Evolutionary conservation across 2,113 vertebrate genomes (phyloP), one percentile per base, ranked within the genome.

Genomic region (Alouatta palliata): DNA sequence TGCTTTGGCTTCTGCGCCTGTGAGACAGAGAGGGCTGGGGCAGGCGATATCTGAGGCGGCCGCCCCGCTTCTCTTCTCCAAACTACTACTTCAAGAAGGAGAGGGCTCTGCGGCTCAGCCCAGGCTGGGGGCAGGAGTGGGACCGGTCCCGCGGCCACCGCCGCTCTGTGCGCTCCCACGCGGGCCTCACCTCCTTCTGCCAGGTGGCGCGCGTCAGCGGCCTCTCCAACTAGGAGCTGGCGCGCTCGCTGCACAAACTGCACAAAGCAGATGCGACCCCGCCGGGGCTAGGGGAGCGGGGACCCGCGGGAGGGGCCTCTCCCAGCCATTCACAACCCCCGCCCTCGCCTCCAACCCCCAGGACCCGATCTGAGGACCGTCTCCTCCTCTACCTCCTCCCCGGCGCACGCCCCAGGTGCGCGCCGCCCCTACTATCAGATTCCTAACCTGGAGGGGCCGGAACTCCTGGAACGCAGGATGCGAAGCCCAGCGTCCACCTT

Each of bases 401-500:
- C n/a, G 54, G 23, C 17, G 54, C 94, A 37, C 14, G 1, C 5
- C 35, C 56, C 56, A 96, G 95, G 66, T 71, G 20, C 14, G 3
- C 40, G n/a, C 83, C 93, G 92, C 25, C 95, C 96, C 79, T 97
- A 77, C n/a, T 70, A 91, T 75, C 96, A 97, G 93, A 96, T 90
- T 40, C 95, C 96, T 27, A 93, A 76, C 23, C 79, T 96, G 90
- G 27, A 76, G 1, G 43, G 35, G 61, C 25, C 20, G 52, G 52
- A 23, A 30, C 75, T 25, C 43, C 43, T 83, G 3, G 82, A 96
- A 61, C 32, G 43, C 71, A 32, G 30, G 73, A 82, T 12, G 5
- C 7, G 20, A 21, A 79, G 45, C 37, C 54, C 37, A 77, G 16
- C 45, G 4, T 91, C 87, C 87, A 14, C 45, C 45, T 66, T 35